Base-by-base conservation (phyloP, 2,797 vertebrate genomes). In the Tangara arthus region DNA sequence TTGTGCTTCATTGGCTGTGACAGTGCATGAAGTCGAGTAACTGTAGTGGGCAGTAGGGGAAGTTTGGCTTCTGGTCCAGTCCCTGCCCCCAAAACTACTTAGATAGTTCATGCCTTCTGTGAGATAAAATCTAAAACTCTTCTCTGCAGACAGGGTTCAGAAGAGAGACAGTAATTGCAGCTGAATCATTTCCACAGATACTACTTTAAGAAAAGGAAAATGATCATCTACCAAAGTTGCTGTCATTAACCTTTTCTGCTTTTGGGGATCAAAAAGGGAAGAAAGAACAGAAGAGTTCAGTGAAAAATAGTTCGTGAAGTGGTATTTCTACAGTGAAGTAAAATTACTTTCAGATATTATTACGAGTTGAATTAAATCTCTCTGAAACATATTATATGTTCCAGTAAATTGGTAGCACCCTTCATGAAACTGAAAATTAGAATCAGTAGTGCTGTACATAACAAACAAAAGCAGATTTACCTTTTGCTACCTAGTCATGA, bases 181-280 rank as follows among this genome's bases (percentile, higher is more conserved):
- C 63, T 78, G 50, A 94, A 92, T 93, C 27, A 81, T 61, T 95
- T 88, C 84, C 77, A 89, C 30, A 84, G 80, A 76, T 72, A 59
- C 28, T 50, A 30, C 57, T 82, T 86, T 42, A 71, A 60, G 70
- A 80, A 90, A 93, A 92, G n/a, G 56, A 87, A 94, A 78, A 86
- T 44, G 2, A 93, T 90, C 34, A 55, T 73, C 59, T 89, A 66
- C 60, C 20, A 32, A 87, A 85, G 65, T 46, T 87, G 41, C 75
- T 82, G 76, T 90, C 85, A 92, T 95, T 96, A 96, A 91, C 71
- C 85, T 94, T 87, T 93, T 93, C 76, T 78, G 24, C 65, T 93
- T 85, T 89, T 21, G n/a, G 39, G 64, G 61, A 50, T 85, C 4
- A 7, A 91, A 49, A 79, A 44, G 23, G 14, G 21, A 79, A 63